Evolutionary conservation across 2,113 vertebrate species (phyloP).

Genomic region (Scalopus aquaticus): DNA sequence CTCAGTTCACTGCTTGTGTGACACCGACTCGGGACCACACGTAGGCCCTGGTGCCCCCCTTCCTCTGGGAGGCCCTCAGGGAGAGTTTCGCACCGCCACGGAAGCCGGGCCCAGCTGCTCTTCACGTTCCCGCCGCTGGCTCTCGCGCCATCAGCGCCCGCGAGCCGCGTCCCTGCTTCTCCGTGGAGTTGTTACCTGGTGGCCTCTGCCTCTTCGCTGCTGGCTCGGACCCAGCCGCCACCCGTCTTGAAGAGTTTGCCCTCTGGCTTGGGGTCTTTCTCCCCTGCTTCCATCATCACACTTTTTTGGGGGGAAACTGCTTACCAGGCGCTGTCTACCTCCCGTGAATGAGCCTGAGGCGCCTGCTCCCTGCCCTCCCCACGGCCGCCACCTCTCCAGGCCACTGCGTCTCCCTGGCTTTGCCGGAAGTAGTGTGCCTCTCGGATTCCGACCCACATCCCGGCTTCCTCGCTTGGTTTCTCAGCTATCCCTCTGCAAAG

Average conservation of each 20-base stretch:
- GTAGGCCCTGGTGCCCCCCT: not conserved
- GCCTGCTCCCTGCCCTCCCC: no score
- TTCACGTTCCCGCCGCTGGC: fast-evolving
- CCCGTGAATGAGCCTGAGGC: fast-evolving
- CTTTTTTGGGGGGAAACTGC: not conserved
- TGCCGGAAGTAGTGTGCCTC: not conserved
- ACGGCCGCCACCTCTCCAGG: no score
- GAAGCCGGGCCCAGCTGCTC: fast-evolving
- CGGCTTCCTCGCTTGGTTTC: not conserved
- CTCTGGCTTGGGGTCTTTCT: not conserved
- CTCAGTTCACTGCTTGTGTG: not conserved
- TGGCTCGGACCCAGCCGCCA: not conserved
- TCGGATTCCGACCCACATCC: not conserved
- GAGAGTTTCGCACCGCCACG: not conserved
- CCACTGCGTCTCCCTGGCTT: not conserved
- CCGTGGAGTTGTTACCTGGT: not conserved
- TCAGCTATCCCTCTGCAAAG: not conserved
- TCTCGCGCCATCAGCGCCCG: not conserved
- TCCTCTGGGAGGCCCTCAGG: constrained; percentile 34
- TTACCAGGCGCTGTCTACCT: not conserved
- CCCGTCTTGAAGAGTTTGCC: not conserved
- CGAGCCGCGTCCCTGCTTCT: not conserved
- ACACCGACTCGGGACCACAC: not conserved
- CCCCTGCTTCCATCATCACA: no score
- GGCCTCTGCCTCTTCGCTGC: not conserved